Evolutionary conservation across 2,888 invertebrate species (phyloP).

Genomic region (Sacculina carcini): DNA sequence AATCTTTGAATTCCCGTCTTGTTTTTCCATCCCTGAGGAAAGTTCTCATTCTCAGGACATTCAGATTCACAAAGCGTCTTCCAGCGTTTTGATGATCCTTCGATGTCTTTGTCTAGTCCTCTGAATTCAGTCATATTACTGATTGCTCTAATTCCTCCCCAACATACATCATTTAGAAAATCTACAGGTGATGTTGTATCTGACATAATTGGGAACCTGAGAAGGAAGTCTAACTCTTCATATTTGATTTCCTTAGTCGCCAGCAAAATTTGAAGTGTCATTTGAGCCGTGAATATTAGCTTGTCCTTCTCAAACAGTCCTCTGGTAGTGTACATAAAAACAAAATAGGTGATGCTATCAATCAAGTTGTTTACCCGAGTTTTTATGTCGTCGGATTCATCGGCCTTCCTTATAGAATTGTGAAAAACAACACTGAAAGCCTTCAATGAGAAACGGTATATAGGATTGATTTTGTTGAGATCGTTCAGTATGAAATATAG

Average conservation of each 20-base stretch:
- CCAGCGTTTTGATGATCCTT: conserved; percentile 88
- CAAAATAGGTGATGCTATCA: conserved; percentile 77
- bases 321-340: conserved; percentile 77
- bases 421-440: conserved; percentile 94
- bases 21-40: conserved; percentile 95
- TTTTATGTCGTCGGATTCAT: conserved; percentile 48
- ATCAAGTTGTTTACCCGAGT: conserved; percentile 62
- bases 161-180: conserved; percentile 66
- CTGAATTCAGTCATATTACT: conserved; percentile 68
- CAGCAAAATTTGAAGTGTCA: conserved; percentile 74
- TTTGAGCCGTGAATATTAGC: conserved; percentile 80
- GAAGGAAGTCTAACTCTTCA: conserved; percentile 64
- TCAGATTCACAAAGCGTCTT: conserved; percentile 88
- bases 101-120: conserved; percentile 68
- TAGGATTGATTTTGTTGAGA: conserved; percentile 79
- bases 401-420: conserved; percentile 73
- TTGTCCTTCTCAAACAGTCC: conserved; percentile 91
- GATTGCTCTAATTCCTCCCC: conserved; percentile 84
- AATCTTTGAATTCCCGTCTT: conserved; percentile 71
- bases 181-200: conserved; percentile 85
- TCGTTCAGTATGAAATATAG: conserved; percentile 88
- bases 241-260: conserved; percentile 62
- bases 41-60: conserved; percentile 80
- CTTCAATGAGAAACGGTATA: conserved; percentile 90
- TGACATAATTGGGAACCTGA: conserved; percentile 71